Evolutionary conservation across 2,888 invertebrate species (phyloP).

Genomic region (Dicycla oo): DNA sequence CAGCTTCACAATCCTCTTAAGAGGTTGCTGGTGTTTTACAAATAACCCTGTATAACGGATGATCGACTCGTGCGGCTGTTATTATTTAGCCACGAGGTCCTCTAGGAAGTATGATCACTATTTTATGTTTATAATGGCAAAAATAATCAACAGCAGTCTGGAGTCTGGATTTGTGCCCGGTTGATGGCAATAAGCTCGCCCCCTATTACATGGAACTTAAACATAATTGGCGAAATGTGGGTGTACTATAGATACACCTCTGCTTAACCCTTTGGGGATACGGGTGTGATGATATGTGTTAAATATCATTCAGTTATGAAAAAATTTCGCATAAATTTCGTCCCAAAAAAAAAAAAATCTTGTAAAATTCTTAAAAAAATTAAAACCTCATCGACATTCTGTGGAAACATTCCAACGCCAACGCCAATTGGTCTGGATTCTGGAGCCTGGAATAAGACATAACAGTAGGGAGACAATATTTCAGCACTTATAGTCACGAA

Average conservation of each 20-base stretch:
- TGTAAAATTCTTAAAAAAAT: not conserved
- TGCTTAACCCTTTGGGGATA: not conserved
- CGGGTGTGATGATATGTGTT: not conserved
- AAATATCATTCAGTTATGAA: not conserved
- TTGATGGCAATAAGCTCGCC: not conserved
- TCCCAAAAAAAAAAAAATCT: not conserved
- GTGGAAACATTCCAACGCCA: not conserved
- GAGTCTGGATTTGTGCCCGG: not conserved
- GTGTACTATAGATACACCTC: not conserved
- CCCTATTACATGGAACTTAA: not conserved
- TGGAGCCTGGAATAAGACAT: constrained; percentile 30
- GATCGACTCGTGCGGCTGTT: too few relatives aligned
- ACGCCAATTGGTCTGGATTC: not conserved
- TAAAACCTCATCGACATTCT: not conserved
- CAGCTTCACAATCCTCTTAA: too few relatives aligned
- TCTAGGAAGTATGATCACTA: not conserved
- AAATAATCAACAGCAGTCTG: not conserved
- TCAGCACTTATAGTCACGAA: constrained; percentile 79
- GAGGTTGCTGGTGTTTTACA: too few relatives aligned
- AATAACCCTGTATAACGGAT: too few relatives aligned
- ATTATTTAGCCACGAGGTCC: too few relatives aligned
- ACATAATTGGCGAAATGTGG: not conserved
- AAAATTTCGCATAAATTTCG: not conserved
- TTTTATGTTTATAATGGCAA: not conserved
- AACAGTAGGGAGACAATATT: constrained; percentile 73